Evolutionary conservation across 2,888 invertebrate genomes (phyloP).

Genomic region (Euspilapteryx auroguttella): DNA sequence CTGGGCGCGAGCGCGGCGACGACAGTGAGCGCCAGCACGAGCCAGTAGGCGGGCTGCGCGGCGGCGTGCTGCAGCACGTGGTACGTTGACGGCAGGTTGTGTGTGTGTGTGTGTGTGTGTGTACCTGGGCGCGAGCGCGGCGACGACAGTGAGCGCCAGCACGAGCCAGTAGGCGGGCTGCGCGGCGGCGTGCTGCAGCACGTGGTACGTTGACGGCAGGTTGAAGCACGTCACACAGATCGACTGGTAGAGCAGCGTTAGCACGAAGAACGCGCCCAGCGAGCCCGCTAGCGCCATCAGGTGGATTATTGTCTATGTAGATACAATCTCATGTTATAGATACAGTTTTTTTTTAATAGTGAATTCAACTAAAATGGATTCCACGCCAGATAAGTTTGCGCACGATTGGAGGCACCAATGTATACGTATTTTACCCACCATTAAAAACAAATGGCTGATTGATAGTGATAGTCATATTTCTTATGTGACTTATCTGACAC

Average conservation of each 20-base stretch:
- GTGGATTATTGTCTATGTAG: conserved; percentile 81
- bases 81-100: neutral
- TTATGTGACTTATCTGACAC: neutral
- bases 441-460: too few relatives aligned
- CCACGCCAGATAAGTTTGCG: too few relatives aligned
- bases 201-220: conserved; percentile 86
- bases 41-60: too few relatives aligned
- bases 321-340: neutral
- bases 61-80: too few relatives aligned
- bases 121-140: conserved; percentile 84
- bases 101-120: conserved; percentile 1
- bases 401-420: too few relatives aligned
- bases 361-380: too few relatives aligned
- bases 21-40: too few relatives aligned
- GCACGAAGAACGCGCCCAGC: conserved; percentile 77
- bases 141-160: conserved; percentile 72
- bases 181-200: conserved; percentile 75
- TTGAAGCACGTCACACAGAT: conserved; percentile 80
- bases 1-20: conserved; percentile 86
- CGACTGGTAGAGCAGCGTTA: conserved; percentile 83
- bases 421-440: too few relatives aligned
- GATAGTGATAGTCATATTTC: too few relatives aligned
- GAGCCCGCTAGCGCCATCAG: conserved; percentile 76
- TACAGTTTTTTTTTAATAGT: too few relatives aligned
- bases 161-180: conserved; percentile 82